Evolutionary conservation across 2,113 vertebrate species (phyloP).

Genomic region (Polypterus bichir): DNA sequence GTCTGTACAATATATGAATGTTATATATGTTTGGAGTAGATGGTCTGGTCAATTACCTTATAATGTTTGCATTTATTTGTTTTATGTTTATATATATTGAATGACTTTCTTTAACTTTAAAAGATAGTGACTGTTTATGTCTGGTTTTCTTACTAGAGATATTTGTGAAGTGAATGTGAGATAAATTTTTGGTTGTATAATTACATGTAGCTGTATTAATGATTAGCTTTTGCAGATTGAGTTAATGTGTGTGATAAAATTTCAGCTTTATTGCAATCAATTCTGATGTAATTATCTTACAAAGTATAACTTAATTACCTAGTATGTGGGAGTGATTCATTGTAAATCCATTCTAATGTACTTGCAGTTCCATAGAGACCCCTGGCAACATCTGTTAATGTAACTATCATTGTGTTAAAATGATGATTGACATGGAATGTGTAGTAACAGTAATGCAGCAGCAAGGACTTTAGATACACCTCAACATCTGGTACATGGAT

Average conservation of each 20-base stretch:
- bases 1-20: too few species aligned
- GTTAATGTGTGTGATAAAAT: background rate
- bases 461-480: background rate
- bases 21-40: too few species aligned
- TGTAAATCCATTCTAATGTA: slow-evolving; percentile 35
- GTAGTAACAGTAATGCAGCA: slow-evolving; percentile 6
- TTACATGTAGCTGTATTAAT: too few species aligned
- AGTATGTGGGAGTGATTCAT: slow-evolving; percentile 25
- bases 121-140: too few species aligned
- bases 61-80: too few species aligned
- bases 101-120: too few species aligned
- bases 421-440: slow-evolving; percentile 21
- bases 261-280: background rate
- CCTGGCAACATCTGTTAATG: slow-evolving; percentile 28
- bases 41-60: too few species aligned
- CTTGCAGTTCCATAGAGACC: slow-evolving; percentile 21
- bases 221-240: too few species aligned
- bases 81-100: too few species aligned
- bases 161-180: too few species aligned
- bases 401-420: slow-evolving; percentile 28
- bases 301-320: slow-evolving; percentile 28
- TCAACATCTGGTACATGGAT: background rate
- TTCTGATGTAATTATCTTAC: slow-evolving; percentile 26
- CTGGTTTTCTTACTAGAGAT: too few species aligned
- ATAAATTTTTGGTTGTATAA: too few species aligned